Evolutionary conservation across 2,797 vertebrate genomes (phyloP).

Genomic region (Sebastes minor): DNA sequence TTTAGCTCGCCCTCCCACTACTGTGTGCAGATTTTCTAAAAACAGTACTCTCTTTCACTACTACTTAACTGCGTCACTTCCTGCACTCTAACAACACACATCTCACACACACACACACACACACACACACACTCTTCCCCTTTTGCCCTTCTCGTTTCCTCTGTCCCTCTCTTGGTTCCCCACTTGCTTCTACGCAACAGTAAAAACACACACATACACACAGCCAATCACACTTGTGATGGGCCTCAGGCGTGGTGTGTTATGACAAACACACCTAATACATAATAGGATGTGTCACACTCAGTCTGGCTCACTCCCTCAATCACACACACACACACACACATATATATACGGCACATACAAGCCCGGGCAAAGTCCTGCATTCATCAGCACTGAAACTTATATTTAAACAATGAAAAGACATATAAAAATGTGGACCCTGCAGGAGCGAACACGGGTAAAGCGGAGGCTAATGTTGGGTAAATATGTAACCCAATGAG

Average conservation of each 20-base stretch:
- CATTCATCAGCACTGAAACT: constrained; percentile 31
- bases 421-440: constrained; percentile 23
- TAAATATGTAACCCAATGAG: constrained; percentile 71
- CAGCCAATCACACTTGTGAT: constrained; percentile 44
- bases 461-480: constrained; percentile 38
- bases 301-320: constrained; percentile 51
- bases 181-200: constrained; percentile 57
- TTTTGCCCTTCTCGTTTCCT: constrained; percentile 64
- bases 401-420: constrained; percentile 29
- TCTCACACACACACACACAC: background rate
- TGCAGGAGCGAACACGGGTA: constrained; percentile 49
- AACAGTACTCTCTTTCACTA: constrained; percentile 79
- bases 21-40: constrained; percentile 66
- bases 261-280: constrained; percentile 74
- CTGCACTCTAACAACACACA: constrained; percentile 7
- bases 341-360: constrained; percentile 7
- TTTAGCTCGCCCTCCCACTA: constrained; percentile 32
- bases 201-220: constrained; percentile 59
- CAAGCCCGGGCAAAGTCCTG: constrained; percentile 51
- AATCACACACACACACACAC: constrained; percentile 33
- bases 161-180: constrained; percentile 58
- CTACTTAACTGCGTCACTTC: constrained; percentile 64
- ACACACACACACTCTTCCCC: constrained; percentile 27
- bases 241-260: constrained; percentile 61
- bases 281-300: constrained; percentile 74